Base-by-base conservation (phyloP, 1,140 invertebrate species). In the Penaeus japonicus region DNA sequence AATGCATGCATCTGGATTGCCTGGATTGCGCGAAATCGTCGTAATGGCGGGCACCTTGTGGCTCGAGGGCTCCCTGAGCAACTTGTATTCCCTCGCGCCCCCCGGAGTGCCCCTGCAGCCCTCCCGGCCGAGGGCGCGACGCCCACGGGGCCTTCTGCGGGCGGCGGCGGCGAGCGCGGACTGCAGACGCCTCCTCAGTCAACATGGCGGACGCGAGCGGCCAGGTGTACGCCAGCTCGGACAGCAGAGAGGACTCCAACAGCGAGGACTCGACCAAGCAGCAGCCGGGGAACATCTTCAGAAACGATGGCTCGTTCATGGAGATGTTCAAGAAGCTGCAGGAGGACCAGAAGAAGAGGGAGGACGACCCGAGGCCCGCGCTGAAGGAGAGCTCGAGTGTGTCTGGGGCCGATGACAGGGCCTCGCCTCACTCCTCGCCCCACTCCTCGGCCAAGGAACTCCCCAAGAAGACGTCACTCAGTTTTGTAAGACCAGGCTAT, bases 281-380 rank as follows among this genome's bases (percentile, higher is more conserved):
- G 59, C 80, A 80, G 85, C 30, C 30, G 15, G 18, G 65, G 2
- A 88, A 88, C 57, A 77, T 88, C 3, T 88, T 88, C 53, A 70
- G 87, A 57, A 88, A 88, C 54, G 87, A 84, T 55, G 87, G 86
- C 10, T 88, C 80, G 35, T 88, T 88, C 32, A 84, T 84, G 80
- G 87, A 84, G 54, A 88, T 88, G 81, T 88, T 88, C 54, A 88
- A 88, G 73, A 88, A 88, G 81, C 53, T 88, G 78, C 87, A 88
- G 54, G 27, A 73, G 10, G 22, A 75, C 18, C 39, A 39, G 24
- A 77, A 39, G 30, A 30, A 22, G 54, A 10, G 79, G 22, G 47
- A 59, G 39, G 57, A 22, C 5, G 57, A 22, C 4, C 32, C 27
- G 18, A 30, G 35, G 1, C 30, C 82, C 20, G 30, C 82, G 10